Conservation (phyloP, 2,888 invertebrate genomes). For the Chalcosyrphus nemorum region DNA sequence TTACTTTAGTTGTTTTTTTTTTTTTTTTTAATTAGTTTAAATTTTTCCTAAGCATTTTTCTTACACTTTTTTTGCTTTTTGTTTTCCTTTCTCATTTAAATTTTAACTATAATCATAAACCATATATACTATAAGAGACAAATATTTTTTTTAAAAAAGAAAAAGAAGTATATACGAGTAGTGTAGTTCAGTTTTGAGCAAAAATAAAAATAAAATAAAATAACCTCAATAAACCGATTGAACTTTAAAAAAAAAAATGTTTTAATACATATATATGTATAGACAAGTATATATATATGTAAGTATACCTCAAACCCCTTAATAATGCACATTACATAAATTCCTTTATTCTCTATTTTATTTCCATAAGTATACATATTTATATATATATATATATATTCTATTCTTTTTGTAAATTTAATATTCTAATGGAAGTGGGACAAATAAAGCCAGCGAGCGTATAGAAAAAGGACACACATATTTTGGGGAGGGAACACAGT, state of each 20-base stretch:
- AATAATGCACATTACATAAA: constrained; percentile 65
- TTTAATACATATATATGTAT: constrained; percentile 49
- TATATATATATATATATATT: constrained; percentile 44
- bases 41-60: constrained; percentile 75
- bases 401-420: constrained; percentile 58
- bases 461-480: constrained; percentile 52
- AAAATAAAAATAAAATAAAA: constrained; percentile 5
- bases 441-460: constrained; percentile 67
- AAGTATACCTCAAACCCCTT: constrained; percentile 67
- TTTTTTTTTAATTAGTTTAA: constrained; percentile 57
- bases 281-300: constrained; percentile 49
- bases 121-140: constrained; percentile 36
- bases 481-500: neutral
- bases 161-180: neutral
- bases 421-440: constrained; percentile 71
- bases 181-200: constrained; percentile 71
- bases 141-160: too few species aligned
- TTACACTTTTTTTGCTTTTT: constrained; percentile 22
- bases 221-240: neutral
- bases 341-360: constrained; percentile 65
- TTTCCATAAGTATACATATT: constrained; percentile 52
- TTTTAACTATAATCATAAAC: constrained; percentile 52
- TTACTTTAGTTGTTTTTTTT: constrained; percentile 23
- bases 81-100: constrained; percentile 72
- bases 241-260: constrained; percentile 18